These are phyloP conservation scores for Dasyornis broadbenti DNA, from an alignment of 2,113 vertebrate genomes.

Conservation along the genomic window DNA sequence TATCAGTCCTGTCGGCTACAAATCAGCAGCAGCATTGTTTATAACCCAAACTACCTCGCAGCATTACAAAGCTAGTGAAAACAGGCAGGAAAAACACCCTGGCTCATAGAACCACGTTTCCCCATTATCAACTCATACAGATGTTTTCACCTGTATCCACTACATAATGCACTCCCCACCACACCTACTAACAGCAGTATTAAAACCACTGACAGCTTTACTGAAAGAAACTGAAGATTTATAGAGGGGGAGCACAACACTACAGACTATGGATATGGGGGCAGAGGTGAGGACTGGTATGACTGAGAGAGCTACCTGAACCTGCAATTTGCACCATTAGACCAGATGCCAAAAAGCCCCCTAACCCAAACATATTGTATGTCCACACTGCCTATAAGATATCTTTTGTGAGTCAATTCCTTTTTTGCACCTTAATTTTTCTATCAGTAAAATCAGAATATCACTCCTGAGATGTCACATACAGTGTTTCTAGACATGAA, in stretches of 20 bases:
- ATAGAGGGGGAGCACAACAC: background rate
- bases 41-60: background rate
- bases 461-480: background rate
- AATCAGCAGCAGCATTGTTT: background rate
- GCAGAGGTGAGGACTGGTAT: background rate
- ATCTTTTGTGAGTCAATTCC: background rate
- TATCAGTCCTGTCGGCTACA: background rate
- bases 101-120: background rate
- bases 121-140: background rate
- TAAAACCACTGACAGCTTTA: background rate
- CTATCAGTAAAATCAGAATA: background rate
- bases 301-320: background rate
- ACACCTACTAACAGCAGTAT: background rate
- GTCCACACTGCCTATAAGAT: background rate
- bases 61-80: background rate
- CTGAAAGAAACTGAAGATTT: background rate
- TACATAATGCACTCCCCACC: background rate
- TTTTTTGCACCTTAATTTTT: background rate
- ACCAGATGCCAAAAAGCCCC: background rate
- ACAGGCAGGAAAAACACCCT: background rate
- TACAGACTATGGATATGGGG: background rate
- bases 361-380: background rate
- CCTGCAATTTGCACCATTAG: background rate
- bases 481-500: background rate
- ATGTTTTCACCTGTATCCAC: background rate